phyloP scores from a whole-genome alignment of 2,888 invertebrate species.

The Caenorhabditis parvicauda region DNA sequence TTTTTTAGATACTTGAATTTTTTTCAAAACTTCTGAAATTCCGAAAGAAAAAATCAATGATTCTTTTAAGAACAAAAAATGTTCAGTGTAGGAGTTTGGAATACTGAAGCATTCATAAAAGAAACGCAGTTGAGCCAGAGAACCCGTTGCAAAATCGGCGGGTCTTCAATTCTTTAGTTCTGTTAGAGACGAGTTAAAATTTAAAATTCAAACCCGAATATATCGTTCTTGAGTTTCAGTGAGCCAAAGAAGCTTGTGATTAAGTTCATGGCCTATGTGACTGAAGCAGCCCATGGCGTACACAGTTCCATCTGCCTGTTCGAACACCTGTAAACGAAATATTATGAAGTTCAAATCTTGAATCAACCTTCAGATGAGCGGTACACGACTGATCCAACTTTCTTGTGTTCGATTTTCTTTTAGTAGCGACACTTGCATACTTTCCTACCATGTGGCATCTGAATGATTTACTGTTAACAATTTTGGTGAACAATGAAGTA shows the following conservation, averaged over 20 bases:
- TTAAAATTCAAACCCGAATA: constrained; percentile 4
- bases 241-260: constrained; percentile 23
- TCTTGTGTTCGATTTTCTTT: constrained; percentile 21
- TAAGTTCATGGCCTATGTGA: constrained; percentile 26
- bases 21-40: no score
- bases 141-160: no score
- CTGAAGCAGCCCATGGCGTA: constrained; percentile 21
- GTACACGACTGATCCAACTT: constrained; percentile 29
- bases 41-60: no score
- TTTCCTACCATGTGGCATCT: constrained; percentile 18
- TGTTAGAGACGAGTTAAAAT: no score
- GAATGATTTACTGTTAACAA: neutral
- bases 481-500: neutral
- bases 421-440: constrained; percentile 23
- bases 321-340: neutral
- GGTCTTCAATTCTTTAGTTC: no score
- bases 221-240: constrained; percentile 27
- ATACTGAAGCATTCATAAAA: no score
- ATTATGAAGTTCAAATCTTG: no score
- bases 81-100: no score
- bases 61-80: no score
- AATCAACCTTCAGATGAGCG: constrained; percentile 17
- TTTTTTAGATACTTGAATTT: no score
- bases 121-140: no score
- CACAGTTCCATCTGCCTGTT: neutral